phyloP scores from a whole-genome alignment of 2,888 invertebrate species.

The Tinea semifulvella region DNA sequence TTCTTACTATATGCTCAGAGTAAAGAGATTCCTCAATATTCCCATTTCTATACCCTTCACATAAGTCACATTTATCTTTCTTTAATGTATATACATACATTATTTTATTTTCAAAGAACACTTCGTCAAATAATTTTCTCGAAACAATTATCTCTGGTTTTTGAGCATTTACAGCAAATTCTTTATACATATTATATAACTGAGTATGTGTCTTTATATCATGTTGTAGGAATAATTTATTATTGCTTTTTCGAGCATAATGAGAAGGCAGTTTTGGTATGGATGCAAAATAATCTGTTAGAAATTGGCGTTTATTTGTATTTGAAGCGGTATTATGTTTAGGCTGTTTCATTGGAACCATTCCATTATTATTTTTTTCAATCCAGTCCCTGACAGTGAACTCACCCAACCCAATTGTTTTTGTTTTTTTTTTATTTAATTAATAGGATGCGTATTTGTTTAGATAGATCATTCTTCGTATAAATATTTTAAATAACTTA shows the following conservation, averaged over 20 bases:
- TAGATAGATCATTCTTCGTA: too few relatives aligned
- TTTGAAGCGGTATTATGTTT: too few relatives aligned
- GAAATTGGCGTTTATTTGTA: too few relatives aligned
- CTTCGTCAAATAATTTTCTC: constrained; percentile 10
- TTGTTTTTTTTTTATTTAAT: too few relatives aligned
- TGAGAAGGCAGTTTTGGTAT: constrained; percentile 14
- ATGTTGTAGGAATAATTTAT: constrained; percentile 12
- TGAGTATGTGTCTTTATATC: constrained; percentile 13
- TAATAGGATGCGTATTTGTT: too few relatives aligned
- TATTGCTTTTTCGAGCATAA: constrained; percentile 13
- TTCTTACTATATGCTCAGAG: constrained; percentile 15
- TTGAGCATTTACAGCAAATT: constrained; percentile 11
- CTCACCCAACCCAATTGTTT: too few relatives aligned
- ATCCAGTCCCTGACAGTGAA: too few relatives aligned
- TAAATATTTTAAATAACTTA: too few relatives aligned
- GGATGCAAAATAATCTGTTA: too few relatives aligned
- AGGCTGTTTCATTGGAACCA: too few relatives aligned
- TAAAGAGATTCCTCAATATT: constrained; percentile 13
- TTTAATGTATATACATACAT: constrained; percentile 12
- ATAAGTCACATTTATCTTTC: constrained; percentile 14
- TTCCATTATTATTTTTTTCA: too few relatives aligned
- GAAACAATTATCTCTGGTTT: constrained; percentile 11
- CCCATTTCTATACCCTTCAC: constrained; percentile 9
- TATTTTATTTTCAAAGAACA: constrained; percentile 12
- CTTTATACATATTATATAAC: constrained; percentile 11